phyloP scores from a whole-genome alignment of 1,140 invertebrate species.

The Drosophila burlai region DNA sequence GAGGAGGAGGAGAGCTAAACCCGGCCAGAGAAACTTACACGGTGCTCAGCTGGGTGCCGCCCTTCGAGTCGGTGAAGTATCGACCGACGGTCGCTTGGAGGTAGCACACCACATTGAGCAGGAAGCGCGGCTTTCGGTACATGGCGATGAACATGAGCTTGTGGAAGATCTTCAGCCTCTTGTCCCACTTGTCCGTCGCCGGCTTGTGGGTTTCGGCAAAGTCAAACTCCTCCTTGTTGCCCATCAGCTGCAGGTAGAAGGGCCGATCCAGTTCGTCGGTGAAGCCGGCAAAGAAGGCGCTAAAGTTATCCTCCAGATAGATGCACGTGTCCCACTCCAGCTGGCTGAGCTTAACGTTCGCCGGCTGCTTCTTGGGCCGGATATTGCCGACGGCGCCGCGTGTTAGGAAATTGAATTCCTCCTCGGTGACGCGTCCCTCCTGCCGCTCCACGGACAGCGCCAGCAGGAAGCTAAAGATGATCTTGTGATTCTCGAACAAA shows the following conservation, averaged over 20 bases:
- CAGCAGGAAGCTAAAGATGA: conserved; percentile 94
- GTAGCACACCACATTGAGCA: conserved; percentile 92
- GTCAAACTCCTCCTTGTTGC: conserved; percentile 85
- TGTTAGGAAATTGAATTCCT: conserved; percentile 63
- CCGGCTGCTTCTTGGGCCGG: conserved; percentile 46
- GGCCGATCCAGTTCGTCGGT: conserved; percentile 86
- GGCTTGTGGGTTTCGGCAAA: conserved; percentile 35
- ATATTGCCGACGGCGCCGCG: conserved; percentile 83
- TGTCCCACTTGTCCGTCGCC: conserved; percentile 86
- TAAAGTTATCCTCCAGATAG: conserved; percentile 87
- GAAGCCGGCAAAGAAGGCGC: conserved; percentile 86
- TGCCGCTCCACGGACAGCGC: conserved; percentile 91
- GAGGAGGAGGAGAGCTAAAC: no score
- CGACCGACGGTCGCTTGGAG: conserved; percentile 91
- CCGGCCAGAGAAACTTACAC: conserved; percentile 87
- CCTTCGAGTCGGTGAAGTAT: conserved; percentile 91
- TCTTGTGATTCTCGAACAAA: conserved; percentile 96
- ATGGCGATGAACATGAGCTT: conserved; percentile 93
- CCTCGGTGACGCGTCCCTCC: conserved; percentile 67
- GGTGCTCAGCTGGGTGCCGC: conserved; percentile 87
- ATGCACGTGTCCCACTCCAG: conserved; percentile 88
- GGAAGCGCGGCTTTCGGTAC: conserved; percentile 92
- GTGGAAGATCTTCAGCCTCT: conserved; percentile 89
- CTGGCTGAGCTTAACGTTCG: conserved; percentile 41
- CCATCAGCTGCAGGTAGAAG: conserved; percentile 87